These are phyloP conservation scores for Mystacides longicornis DNA, from an alignment of 2,888 invertebrate genomes.

Conservation along the genomic window DNA sequence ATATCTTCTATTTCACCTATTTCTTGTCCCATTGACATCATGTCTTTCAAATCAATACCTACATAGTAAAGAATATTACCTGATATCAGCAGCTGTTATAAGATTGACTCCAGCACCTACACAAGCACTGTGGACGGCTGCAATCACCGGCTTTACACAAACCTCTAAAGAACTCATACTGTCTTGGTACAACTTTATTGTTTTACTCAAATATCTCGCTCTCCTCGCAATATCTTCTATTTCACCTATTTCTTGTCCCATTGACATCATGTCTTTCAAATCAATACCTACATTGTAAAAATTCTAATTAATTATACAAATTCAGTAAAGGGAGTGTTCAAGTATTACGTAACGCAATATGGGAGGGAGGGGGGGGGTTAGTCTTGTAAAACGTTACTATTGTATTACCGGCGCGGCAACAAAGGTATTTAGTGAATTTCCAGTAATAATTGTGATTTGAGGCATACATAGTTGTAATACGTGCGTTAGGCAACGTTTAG, in stretches of 20 bases:
- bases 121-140: conserved; percentile 80
- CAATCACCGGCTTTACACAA: conserved; percentile 87
- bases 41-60: conserved; percentile 69
- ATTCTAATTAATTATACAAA: too few species aligned
- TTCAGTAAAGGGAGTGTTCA: too few species aligned
- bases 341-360: too few species aligned
- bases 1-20: conserved; percentile 63
- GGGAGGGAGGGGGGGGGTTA: too few species aligned
- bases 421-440: too few species aligned
- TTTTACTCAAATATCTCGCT: conserved; percentile 55
- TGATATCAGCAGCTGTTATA: conserved; percentile 82
- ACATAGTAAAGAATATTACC: conserved; percentile 37
- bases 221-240: conserved; percentile 73
- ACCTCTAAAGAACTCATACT: conserved; percentile 74
- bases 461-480: too few species aligned
- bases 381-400: too few species aligned
- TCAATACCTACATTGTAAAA: too few species aligned
- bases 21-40: conserved; percentile 49
- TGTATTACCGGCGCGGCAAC: too few species aligned
- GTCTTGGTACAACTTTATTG: conserved; percentile 66
- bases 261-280: conserved; percentile 53
- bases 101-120: conserved; percentile 89
- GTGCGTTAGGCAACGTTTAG: too few species aligned
- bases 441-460: too few species aligned
- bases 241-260: conserved; percentile 51